Evolutionary conservation across 2,888 invertebrate genomes (phyloP).

Genomic region (Hypselothyrea guttata): DNA sequence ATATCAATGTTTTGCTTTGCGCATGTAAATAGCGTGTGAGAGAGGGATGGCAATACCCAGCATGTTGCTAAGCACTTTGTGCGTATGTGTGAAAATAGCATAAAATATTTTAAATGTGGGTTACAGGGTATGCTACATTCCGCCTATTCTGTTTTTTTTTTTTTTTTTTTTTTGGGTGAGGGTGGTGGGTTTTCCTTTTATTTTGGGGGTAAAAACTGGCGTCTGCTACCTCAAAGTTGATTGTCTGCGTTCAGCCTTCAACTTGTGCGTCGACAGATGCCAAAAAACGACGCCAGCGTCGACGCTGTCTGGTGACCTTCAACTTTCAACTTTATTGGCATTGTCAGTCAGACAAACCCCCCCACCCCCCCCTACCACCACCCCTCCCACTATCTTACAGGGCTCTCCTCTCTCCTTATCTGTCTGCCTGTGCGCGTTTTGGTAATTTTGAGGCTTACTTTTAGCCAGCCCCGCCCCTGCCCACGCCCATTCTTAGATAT

Average conservation of each 20-base stretch:
- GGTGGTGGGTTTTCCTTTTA: too few species aligned
- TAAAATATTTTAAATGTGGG: too few species aligned
- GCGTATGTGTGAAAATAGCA: too few species aligned
- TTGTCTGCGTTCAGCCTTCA: constrained; percentile 49
- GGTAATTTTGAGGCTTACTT: constrained; percentile 64
- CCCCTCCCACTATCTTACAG: neutral
- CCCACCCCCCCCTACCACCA: too few species aligned
- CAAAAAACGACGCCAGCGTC: constrained; percentile 55
- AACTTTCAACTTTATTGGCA: constrained; percentile 79
- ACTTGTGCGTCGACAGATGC: constrained; percentile 44
- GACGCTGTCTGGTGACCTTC: constrained; percentile 79
- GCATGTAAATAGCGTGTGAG: too few species aligned
- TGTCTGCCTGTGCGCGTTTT: constrained; percentile 62
- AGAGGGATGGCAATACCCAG: too few species aligned
- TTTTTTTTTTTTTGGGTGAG: neutral
- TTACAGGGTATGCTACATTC: too few species aligned
- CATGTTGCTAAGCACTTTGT: too few species aligned
- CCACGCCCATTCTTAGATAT: constrained; percentile 3
- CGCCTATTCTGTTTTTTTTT: too few species aligned
- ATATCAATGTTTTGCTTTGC: too few species aligned
- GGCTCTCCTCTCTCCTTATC: too few species aligned
- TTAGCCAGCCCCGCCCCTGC: constrained; percentile 9
- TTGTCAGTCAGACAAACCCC: constrained; percentile 56
- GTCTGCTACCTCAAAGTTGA: constrained; percentile 53
- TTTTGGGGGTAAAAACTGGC: too few species aligned